phyloP scores from a whole-genome alignment of 2,113 vertebrate species.

The Oxygymnocypris stewartii region DNA sequence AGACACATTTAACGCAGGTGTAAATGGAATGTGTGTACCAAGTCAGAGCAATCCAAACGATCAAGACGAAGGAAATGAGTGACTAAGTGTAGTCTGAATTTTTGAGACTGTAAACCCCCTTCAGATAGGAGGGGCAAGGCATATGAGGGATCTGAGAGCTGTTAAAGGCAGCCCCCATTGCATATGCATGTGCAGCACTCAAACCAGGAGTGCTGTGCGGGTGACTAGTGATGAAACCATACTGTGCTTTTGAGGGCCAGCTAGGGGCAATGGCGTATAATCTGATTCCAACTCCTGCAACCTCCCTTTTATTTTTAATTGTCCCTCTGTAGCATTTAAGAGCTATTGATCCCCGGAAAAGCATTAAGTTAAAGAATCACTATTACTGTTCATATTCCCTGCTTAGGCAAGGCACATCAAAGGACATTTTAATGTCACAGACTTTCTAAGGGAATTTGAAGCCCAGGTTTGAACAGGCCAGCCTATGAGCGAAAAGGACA shows the following conservation, averaged over 20 bases:
- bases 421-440: slow-evolving; percentile 99
- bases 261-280: slow-evolving; percentile 77
- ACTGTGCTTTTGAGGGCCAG: slow-evolving; percentile 81
- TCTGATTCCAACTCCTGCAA: slow-evolving; percentile 79
- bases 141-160: slow-evolving; percentile 53
- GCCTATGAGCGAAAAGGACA: slow-evolving; percentile 99
- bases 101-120: slow-evolving; percentile 43
- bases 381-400: slow-evolving; percentile 98
- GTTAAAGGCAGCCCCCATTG: slow-evolving; percentile 74
- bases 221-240: slow-evolving; percentile 75
- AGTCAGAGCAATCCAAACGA: neutral
- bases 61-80: neutral
- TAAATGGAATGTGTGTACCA: neutral
- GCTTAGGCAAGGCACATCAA: slow-evolving; percentile 98
- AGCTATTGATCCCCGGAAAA: slow-evolving; percentile 97
- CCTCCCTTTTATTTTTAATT: slow-evolving; percentile 93
- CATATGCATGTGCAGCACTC: slow-evolving; percentile 75
- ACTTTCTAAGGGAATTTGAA: slow-evolving; percentile 98
- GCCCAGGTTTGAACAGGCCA: slow-evolving; percentile 84
- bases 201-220: slow-evolving; percentile 71
- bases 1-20: neutral
- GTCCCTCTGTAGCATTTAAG: slow-evolving; percentile 98
- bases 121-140: slow-evolving; percentile 41
- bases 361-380: slow-evolving; percentile 97
- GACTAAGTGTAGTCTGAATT: neutral